Conservation (phyloP, 1,140 invertebrate species). For the Limonius californicus region DNA sequence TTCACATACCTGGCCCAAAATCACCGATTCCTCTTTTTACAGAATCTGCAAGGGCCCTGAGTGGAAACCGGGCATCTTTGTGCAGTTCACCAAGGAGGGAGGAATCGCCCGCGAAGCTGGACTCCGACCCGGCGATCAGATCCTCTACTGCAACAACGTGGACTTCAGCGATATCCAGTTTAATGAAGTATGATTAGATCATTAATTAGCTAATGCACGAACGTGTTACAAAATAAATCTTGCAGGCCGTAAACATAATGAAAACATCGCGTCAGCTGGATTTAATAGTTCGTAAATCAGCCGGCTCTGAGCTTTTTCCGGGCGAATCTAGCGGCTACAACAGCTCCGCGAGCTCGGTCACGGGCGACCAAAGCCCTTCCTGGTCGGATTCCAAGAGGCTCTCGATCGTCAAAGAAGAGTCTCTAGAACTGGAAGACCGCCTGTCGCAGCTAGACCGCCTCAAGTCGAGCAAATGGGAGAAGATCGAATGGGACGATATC, state of each 20-base stretch:
- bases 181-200: constrained; percentile 58
- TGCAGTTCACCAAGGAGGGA: constrained; percentile 86
- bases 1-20: no score
- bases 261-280: constrained; percentile 71
- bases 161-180: constrained; percentile 73
- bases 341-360: constrained; percentile 71
- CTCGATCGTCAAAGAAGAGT: constrained; percentile 66
- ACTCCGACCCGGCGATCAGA: constrained; percentile 86
- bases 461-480: constrained; percentile 37
- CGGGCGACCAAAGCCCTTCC: constrained; percentile 65
- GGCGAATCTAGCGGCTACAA: constrained; percentile 77
- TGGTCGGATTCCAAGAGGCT: constrained; percentile 60
- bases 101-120: constrained; percentile 84
- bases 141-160: constrained; percentile 84
- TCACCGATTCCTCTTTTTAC: no score
- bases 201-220: not conserved
- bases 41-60: constrained; percentile 81
- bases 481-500: constrained; percentile 50
- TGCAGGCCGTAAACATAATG: constrained; percentile 69
- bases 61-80: constrained; percentile 81
- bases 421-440: constrained; percentile 51
- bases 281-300: constrained; percentile 67
- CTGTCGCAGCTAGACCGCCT: constrained; percentile 38
- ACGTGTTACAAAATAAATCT: not conserved
- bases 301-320: constrained; percentile 70